phyloP scores from a whole-genome alignment of 2,797 vertebrate species.

The Sebastes wilsoni region DNA sequence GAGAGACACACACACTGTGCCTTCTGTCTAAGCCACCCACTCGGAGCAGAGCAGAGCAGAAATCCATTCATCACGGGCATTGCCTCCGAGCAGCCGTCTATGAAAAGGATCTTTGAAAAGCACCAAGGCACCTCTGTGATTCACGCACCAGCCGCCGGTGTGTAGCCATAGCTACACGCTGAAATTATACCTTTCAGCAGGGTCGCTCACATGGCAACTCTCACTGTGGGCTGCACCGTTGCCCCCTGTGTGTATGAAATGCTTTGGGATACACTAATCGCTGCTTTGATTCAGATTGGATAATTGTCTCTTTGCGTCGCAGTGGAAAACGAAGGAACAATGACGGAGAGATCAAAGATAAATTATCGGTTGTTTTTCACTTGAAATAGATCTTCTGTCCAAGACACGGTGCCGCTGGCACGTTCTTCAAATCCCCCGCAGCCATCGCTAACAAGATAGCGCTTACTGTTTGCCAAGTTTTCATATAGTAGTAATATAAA shows the following conservation, averaged over 20 bases:
- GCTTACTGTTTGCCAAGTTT: conserved; percentile 11
- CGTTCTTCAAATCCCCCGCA: background rate
- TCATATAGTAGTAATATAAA: conserved; percentile 1
- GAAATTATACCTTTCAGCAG: conserved; percentile 65
- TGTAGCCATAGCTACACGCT: conserved; percentile 62
- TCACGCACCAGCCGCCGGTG: conserved; percentile 29
- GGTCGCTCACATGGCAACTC: conserved; percentile 50
- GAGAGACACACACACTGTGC: conserved; percentile 34
- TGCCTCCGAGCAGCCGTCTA: conserved; percentile 58
- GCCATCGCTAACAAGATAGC: background rate
- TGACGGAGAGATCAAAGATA: conserved; percentile 39
- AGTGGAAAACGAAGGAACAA: conserved; percentile 9
- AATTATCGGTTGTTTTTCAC: conserved; percentile 42
- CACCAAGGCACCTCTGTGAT: conserved; percentile 57
- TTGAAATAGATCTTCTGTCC: conserved; percentile 27
- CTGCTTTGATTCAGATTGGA: conserved; percentile 58
- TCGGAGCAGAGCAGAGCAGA: conserved; percentile 57
- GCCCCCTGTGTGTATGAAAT: conserved; percentile 25
- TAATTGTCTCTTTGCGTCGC: conserved; percentile 41
- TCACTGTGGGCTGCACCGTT: conserved; percentile 22
- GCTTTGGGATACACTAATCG: conserved; percentile 42
- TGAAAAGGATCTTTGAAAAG: conserved; percentile 71
- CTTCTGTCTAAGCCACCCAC: conserved; percentile 69
- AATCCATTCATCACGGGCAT: conserved; percentile 62
- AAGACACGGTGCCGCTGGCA: conserved; percentile 8